Evolutionary conservation across 2,888 invertebrate species (phyloP).

Genomic region (Diarsia brunnea): DNA sequence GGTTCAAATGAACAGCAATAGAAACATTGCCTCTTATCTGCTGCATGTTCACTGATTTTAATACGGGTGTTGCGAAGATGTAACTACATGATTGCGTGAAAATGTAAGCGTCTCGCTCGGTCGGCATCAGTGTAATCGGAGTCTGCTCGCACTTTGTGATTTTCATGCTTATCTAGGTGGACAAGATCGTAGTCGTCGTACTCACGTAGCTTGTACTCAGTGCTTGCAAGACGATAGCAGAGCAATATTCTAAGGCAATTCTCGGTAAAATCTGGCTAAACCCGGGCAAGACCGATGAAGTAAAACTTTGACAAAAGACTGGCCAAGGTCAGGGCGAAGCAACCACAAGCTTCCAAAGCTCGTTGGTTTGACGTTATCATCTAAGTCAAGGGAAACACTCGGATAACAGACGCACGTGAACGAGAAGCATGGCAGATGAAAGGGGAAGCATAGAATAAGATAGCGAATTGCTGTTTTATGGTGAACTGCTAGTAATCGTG

Average conservation of each 20-base stretch:
- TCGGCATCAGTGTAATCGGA: slow-evolving; percentile 37
- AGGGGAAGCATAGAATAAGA: not conserved
- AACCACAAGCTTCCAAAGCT: not conserved
- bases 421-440: not conserved
- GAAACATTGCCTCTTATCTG: slow-evolving; percentile 34
- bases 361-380: not conserved
- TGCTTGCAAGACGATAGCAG: not conserved
- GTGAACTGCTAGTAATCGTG: not conserved
- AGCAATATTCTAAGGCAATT: not conserved
- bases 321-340: not conserved
- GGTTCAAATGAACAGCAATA: slow-evolving; percentile 12
- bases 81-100: slow-evolving; percentile 61
- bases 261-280: not conserved
- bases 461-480: not conserved
- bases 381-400: not conserved
- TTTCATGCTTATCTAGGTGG: slow-evolving; percentile 17
- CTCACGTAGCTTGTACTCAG: not conserved
- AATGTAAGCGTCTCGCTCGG: slow-evolving; percentile 28
- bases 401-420: not conserved
- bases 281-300: not conserved
- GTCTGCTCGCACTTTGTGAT: slow-evolving; percentile 13
- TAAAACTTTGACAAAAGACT: not conserved
- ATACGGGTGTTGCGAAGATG: slow-evolving; percentile 55
- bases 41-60: slow-evolving; percentile 58
- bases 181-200: not conserved